A percentile compares a stretch with the other conserved stretches of the same genome.
Evolutionary conservation across 1,140 invertebrate species (phyloP).

Genomic region (Saccostrea glomerata): DNA sequence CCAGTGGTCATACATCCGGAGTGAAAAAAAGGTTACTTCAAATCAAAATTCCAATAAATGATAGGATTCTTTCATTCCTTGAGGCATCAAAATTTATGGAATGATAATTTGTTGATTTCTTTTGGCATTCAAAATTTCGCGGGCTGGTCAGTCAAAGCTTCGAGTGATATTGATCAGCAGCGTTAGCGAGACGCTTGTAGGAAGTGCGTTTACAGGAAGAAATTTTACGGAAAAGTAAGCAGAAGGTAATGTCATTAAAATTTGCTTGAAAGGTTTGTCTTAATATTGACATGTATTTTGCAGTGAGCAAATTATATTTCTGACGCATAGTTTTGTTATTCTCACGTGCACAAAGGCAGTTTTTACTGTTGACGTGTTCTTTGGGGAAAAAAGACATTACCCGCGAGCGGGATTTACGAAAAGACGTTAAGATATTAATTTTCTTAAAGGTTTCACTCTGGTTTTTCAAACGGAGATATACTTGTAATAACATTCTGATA

Average conservation of each 20-base stretch:
- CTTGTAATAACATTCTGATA: neutral
- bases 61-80: too few species aligned
- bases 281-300: neutral
- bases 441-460: neutral
- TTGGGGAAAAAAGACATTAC: neutral
- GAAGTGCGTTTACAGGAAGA: neutral
- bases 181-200: neutral
- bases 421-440: too few species aligned
- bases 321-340: neutral
- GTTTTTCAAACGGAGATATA: neutral
- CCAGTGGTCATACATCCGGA: too few species aligned
- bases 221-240: neutral
- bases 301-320: neutral
- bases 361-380: neutral
- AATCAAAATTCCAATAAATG: too few species aligned
- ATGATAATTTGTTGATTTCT: too few species aligned
- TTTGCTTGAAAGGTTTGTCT: neutral
- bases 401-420: conserved; percentile 6
- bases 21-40: too few species aligned
- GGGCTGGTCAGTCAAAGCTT: neutral
- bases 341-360: neutral
- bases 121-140: neutral
- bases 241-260: conserved; percentile 11
- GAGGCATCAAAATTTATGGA: too few species aligned
- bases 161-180: neutral